These are phyloP conservation scores for Brenthis ino DNA, from an alignment of 2,888 invertebrate genomes.

Conservation along the genomic window DNA sequence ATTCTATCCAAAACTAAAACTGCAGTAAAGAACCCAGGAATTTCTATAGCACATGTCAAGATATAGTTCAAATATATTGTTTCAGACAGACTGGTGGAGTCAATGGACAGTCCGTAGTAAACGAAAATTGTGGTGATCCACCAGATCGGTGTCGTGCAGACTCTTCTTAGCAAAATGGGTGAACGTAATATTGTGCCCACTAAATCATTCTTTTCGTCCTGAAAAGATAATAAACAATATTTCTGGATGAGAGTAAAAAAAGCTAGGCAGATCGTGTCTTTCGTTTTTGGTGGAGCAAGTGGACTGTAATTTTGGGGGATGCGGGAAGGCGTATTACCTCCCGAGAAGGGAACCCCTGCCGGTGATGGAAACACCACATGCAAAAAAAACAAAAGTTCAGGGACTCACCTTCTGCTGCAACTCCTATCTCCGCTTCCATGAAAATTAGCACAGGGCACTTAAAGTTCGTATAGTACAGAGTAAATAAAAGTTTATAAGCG, in stretches of 20 bases:
- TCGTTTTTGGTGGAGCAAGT: no score
- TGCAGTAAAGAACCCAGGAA: constrained; percentile 84
- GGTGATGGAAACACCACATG: no score
- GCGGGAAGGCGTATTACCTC: no score
- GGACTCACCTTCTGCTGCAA: no score
- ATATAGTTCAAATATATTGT: constrained; percentile 87
- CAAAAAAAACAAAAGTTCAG: no score
- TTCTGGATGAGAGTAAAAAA: no score
- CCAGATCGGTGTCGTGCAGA: constrained; percentile 84
- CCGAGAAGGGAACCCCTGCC: no score
- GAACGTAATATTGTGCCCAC: constrained; percentile 72
- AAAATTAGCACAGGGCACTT: no score
- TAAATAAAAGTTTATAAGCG: no score
- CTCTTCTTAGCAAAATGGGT: constrained; percentile 72
- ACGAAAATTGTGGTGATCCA: constrained; percentile 88
- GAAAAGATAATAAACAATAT: not conserved
- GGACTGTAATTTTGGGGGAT: no score
- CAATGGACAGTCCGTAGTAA: constrained; percentile 87
- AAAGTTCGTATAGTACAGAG: no score
- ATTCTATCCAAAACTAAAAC: constrained; percentile 78
- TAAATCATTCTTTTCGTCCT: constrained; percentile 43
- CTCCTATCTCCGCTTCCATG: no score
- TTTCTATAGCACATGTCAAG: constrained; percentile 82
- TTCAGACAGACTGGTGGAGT: constrained; percentile 85
- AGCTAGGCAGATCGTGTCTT: not conserved